Evolutionary conservation across 2,797 vertebrate species (phyloP), one percentile per base, ranked within the genome.

Genomic region (Spatula versicolor): DNA sequence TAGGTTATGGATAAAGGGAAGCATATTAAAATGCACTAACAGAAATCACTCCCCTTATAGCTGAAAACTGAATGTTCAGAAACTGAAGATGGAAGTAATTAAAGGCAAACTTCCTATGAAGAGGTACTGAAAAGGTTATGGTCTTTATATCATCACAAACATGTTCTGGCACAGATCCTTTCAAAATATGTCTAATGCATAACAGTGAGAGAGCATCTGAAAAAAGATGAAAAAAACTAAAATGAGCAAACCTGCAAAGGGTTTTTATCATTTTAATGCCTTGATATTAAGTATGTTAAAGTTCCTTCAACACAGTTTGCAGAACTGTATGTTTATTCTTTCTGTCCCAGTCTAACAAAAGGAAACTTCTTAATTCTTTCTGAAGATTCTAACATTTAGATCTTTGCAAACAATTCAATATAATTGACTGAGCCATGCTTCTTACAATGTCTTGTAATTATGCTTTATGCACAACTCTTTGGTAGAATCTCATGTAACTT

Each of bases 191-290:
- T 91, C 93, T 93, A 77, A 90, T 92, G 28, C 16, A 21, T 94
- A 96, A 92, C 86, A 92, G 52, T 90, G 92, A 94, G 64, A 93
- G 69, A 96, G 83, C 39, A 86, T 63, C 79, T 84, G 35, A 72
- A 92, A n/a, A 52, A 52, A 92, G 94, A 96, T 87, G 79, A 94
- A 97, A 94, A 94, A 94, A 96, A 95, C 67, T 95, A 33, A 19
- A 80, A 43, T 55, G 11, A 68, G 43, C 33, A 76, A 89, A 90
- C 66, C 82, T 83, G 81, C 59, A 89, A 79, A 91, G 81, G 72
- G 18, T 1, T 95, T 93, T 84, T 93, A 75, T 87, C n/a, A 58
- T 75, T 11, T 7, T 43, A 88, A 82, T 95, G 88, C 88, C 59
- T 63, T 76, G 62, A 77, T 83, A 93, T 33, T 93, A 86, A 66